Evolutionary conservation across 2,113 vertebrate species (phyloP).

Genomic region (western clawed frog (Xenopus tropicalis)): UCB_Xtro_10.0 CM004449.2:109650501-109651000

Average conservation of each 20-base stretch:
- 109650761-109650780: not conserved
- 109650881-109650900: slow-evolving; percentile 4
- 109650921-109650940: slow-evolving; percentile 26
- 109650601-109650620: not conserved
- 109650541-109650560: too few species aligned
- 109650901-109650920: slow-evolving; percentile 30
- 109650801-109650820: not conserved
- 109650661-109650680: not conserved
- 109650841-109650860: too few species aligned
- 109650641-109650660: slow-evolving; percentile 2
- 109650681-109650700: not conserved
- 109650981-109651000: slow-evolving; percentile 29
- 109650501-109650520: too few species aligned
- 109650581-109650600: not conserved
- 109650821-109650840: not conserved
- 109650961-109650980: slow-evolving; percentile 25
- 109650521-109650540: too few species aligned
- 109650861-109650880: not conserved
- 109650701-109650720: not conserved
- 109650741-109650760: not conserved
- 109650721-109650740: not conserved
- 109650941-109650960: slow-evolving; percentile 29
- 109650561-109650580: too few species aligned
- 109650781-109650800: not conserved
- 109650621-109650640: not conserved